Base-by-base conservation (phyloP, 2,888 invertebrate genomes). In the Hoplodrina blanda region DNA sequence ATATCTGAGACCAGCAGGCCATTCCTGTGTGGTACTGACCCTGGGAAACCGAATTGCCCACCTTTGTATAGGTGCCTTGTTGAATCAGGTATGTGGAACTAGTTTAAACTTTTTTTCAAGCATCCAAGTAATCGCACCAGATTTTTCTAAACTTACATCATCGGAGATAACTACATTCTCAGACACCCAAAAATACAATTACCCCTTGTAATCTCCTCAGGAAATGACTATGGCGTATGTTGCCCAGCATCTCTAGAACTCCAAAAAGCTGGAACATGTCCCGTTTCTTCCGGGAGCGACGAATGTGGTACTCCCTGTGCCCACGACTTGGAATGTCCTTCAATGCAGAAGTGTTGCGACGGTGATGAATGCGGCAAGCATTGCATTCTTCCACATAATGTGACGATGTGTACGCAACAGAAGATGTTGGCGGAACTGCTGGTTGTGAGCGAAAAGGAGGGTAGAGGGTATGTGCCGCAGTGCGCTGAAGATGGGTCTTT, bases 161-260 rank as follows among this genome's bases (percentile, higher is more conserved):
- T n/a, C n/a, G 8, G 17, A 17, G n/a, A 49, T 8, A 15, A n/a
- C 33, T 17, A 46, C 8, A n/a, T 17, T 7, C 15, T 33, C 10
- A 1, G 2, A 8, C 19, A 13, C 6, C 19, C 11, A 10, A n/a
- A 30, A 37, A 56, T 19, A 11, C 1, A n/a, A n/a, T n/a, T 13
- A 56, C 7, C 2, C 6, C 20, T 4, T 20, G 2, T 11, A 25
- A 52, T 52, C 25, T 67, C 67, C 69, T 7, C 91, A 96, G 97
- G 97, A 80, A 98, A 98, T 87, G 98, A 98, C 88, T 98, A 98
- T 87, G 98, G 98, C 0, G 98, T 98, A 17, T 98, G 98, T 89
- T 98, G 98, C 87, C 98, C 98, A 57, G 97, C 97, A 6, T 97
- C 97, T 0, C 88, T 98, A 72, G 97, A 97, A 85, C 97, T 98